Conservation (phyloP, 2,888 invertebrate species). For the Hecatera dysodea region DNA sequence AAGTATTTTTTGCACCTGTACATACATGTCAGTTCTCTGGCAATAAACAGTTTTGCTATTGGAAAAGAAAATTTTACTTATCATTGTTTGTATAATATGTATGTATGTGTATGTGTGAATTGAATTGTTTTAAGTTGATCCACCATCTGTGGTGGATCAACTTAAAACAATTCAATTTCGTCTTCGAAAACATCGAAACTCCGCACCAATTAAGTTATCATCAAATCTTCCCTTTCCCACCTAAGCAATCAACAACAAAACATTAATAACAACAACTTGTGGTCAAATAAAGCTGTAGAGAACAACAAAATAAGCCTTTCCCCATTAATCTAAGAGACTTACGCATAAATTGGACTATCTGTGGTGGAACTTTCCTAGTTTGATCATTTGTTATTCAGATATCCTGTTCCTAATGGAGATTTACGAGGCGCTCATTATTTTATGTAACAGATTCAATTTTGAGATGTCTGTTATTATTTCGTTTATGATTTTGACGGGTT, state of each 20-base stretch:
- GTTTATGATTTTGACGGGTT: conserved; percentile 10
- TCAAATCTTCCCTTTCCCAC: neutral
- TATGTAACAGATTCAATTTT: conserved; percentile 53
- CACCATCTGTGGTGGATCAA: too few relatives aligned
- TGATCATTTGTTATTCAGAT: conserved; percentile 64
- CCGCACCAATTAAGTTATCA: neutral
- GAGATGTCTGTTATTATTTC: conserved; percentile 18
- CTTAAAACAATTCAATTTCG: too few relatives aligned
- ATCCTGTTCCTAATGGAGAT: conserved; percentile 61
- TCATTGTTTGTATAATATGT: too few relatives aligned
- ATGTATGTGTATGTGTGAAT: too few relatives aligned
- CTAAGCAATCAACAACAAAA: conserved; percentile 18
- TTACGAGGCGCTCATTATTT: conserved; percentile 59
- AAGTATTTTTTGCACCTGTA: too few relatives aligned
- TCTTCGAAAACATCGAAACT: too few relatives aligned
- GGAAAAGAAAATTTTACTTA: too few relatives aligned
- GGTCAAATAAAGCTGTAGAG: conserved; percentile 45
- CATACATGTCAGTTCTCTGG: too few relatives aligned
- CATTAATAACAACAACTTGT: conserved; percentile 26
- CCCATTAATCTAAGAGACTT: conserved; percentile 61
- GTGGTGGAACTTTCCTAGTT: conserved; percentile 62
- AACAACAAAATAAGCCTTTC: conserved; percentile 51
- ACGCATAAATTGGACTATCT: conserved; percentile 60
- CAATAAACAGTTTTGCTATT: too few relatives aligned
- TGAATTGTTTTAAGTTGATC: too few relatives aligned